Percentiles rank a stretch among this genome's conserved stretches.
phyloP scores from a whole-genome alignment of 2,888 invertebrate species.

The Augiades crinisus region DNA sequence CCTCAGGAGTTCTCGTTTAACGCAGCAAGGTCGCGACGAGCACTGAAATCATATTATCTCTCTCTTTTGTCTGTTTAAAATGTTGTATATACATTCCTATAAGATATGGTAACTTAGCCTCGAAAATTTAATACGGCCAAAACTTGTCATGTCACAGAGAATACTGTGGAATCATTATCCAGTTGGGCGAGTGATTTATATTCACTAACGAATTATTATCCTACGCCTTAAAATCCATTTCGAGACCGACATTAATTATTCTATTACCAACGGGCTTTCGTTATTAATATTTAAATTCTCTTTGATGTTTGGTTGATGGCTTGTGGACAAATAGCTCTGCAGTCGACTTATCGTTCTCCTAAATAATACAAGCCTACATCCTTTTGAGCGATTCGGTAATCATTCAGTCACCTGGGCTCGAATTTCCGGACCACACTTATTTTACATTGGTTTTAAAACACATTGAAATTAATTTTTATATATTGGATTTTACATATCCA shows the following conservation, averaged over 20 bases:
- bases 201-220: slow-evolving; percentile 14
- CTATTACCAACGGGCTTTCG: slow-evolving; percentile 14
- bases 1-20: too few species aligned
- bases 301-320: slow-evolving; percentile 18
- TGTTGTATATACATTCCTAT: too few species aligned
- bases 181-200: slow-evolving; percentile 7
- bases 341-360: not conserved
- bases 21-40: too few species aligned
- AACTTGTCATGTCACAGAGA: slow-evolving; percentile 5
- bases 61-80: too few species aligned
- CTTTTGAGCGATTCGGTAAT: slow-evolving; percentile 1
- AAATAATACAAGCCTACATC: slow-evolving; percentile 2
- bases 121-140: too few species aligned
- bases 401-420: too few species aligned
- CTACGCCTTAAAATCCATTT: slow-evolving; percentile 20
- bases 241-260: slow-evolving; percentile 22
- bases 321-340: slow-evolving; percentile 11
- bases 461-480: too few species aligned
- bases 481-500: too few species aligned
- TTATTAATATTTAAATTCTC: slow-evolving; percentile 19
- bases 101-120: too few species aligned
- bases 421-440: too few species aligned
- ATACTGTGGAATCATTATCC: slow-evolving; percentile 9
- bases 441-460: too few species aligned
- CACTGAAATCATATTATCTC: too few species aligned